Conservation (phyloP, 2,888 invertebrate genomes). For the Lochmaea crataegi region DNA sequence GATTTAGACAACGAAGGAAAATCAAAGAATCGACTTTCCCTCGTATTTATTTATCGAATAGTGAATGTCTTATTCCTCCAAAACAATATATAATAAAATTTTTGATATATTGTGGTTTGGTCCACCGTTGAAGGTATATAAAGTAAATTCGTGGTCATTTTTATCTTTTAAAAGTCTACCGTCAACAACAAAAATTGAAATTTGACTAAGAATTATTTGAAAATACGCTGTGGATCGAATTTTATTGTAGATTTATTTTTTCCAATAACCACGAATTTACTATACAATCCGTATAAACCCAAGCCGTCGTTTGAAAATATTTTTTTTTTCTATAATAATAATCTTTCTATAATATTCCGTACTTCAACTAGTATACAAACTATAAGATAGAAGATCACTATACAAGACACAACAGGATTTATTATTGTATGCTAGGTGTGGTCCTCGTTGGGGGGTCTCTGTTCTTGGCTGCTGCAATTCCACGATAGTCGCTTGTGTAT, state of each 20-base stretch:
- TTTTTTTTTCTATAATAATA: slow-evolving; percentile 32
- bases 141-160: slow-evolving; percentile 7
- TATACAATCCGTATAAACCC: slow-evolving; percentile 55
- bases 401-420: slow-evolving; percentile 58
- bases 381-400: slow-evolving; percentile 60
- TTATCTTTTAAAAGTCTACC: not conserved
- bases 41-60: too few species aligned
- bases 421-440: slow-evolving; percentile 63
- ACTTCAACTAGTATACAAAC: slow-evolving; percentile 60
- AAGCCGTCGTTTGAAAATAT: slow-evolving; percentile 48
- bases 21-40: too few species aligned
- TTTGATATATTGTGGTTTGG: slow-evolving; percentile 58
- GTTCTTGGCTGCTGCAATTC: slow-evolving; percentile 66
- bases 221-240: not conserved
- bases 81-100: slow-evolving; percentile 22
- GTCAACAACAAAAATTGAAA: too few species aligned
- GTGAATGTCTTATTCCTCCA: not conserved
- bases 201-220: too few species aligned
- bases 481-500: slow-evolving; percentile 74
- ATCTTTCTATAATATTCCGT: slow-evolving; percentile 49
- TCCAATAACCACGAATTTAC: not conserved
- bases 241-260: not conserved
- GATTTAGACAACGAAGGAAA: too few species aligned
- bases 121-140: slow-evolving; percentile 49
- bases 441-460: slow-evolving; percentile 59